Evolutionary conservation across 2,113 vertebrate species (phyloP).

Genomic region (Panthera tigris): DNA sequence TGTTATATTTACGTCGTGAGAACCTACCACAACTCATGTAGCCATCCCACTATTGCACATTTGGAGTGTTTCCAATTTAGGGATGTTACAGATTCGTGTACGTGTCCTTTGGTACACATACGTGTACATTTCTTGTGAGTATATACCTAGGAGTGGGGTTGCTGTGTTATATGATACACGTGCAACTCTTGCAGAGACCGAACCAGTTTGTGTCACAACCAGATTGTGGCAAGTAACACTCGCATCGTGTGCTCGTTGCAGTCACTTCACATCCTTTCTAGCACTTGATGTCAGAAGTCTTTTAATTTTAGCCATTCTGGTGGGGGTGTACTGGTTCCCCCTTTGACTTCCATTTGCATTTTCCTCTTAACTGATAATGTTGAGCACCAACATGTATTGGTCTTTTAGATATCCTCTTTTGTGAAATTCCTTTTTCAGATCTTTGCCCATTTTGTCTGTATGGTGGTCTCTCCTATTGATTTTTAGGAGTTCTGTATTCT

Average conservation of each 20-base stretch:
- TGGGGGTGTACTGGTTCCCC: background rate
- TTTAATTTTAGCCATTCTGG: background rate
- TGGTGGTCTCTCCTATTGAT: background rate
- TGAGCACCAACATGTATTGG: background rate
- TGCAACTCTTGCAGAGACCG: background rate
- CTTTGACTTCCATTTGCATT: background rate
- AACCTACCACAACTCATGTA: background rate
- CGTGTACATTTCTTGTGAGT: background rate
- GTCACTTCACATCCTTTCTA: background rate
- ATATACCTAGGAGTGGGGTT: background rate
- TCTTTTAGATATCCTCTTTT: background rate
- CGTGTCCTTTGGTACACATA: background rate
- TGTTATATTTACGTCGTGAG: background rate
- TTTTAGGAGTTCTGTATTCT: background rate
- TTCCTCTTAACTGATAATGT: background rate
- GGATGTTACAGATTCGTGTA: background rate
- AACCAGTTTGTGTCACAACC: background rate
- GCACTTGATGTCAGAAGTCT: background rate
- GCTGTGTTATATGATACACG: background rate
- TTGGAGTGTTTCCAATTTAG: background rate
- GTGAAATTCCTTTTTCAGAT: background rate
- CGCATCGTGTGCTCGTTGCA: background rate
- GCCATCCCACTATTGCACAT: background rate
- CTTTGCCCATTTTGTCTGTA: background rate
- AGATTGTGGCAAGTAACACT: background rate